Conservation (phyloP, 2,888 invertebrate species). For the Epiblema foenella region DNA sequence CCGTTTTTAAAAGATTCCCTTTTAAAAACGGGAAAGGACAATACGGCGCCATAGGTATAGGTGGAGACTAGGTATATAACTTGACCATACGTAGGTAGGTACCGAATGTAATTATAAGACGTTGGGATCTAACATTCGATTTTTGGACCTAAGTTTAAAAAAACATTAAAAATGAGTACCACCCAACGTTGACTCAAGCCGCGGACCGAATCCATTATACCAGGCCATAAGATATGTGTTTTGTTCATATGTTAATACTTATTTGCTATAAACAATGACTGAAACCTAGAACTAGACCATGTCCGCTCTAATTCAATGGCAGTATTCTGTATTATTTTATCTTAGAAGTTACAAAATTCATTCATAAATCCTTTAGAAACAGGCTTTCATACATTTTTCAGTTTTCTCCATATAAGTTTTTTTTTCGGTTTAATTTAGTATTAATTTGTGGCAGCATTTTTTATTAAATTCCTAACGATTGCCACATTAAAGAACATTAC, state of each 20-base stretch:
- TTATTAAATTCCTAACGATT: background rate
- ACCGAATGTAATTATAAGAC: too few relatives aligned
- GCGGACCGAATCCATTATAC: constrained; percentile 30
- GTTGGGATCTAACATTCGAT: background rate
- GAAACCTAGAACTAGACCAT: constrained; percentile 15
- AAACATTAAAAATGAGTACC: background rate
- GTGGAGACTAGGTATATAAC: too few relatives aligned
- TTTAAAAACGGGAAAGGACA: background rate
- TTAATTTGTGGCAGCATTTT: too few relatives aligned
- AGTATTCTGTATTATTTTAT: constrained; percentile 33
- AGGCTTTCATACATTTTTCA: background rate
- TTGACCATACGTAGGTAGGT: background rate
- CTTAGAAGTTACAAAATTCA: constrained; percentile 3
- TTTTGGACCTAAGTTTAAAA: background rate
- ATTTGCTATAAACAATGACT: constrained; percentile 29
- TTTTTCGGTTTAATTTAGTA: background rate
- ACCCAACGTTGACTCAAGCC: constrained; percentile 19
- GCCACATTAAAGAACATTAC: background rate
- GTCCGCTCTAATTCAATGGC: constrained; percentile 34
- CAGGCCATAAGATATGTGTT: constrained; percentile 41
- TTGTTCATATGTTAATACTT: constrained; percentile 30
- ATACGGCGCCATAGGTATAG: too few relatives aligned
- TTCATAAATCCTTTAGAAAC: constrained; percentile 13
- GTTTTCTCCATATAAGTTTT: background rate
- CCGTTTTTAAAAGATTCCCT: too few relatives aligned